Evolutionary conservation across 2,888 invertebrate species (phyloP), one percentile per base, ranked within the genome.

Genomic region (Marasmarcha lunaedactyla): DNA sequence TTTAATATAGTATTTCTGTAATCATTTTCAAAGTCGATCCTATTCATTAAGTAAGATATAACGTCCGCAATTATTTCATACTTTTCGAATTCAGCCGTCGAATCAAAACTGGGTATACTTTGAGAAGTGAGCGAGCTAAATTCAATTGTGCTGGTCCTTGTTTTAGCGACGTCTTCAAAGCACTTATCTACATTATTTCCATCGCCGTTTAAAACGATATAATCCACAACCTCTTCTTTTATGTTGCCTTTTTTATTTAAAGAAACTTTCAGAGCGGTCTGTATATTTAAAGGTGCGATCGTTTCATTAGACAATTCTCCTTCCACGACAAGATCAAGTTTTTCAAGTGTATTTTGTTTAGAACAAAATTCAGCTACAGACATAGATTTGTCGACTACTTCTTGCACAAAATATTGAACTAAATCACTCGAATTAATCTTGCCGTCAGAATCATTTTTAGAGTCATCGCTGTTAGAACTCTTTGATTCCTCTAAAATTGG

Each of bases 401-500:
- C 30, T n/a, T 9, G 9, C 2, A n/a, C n/a, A 11, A n/a, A 2
- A 30, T n/a, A 3, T 10, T n/a, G 9, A 4, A n/a, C 11, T 30
- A 30, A 30, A 30, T 30, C 34, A 12, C 34, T 34, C 7, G 9
- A 5, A 13, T 34, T 14, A 34, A 12, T 4, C 13, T 34, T 34
- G 4, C 4, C 12, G 4, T 2, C 14, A 13, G 11, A 57, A 34
- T 46, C 48, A 36, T 49, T 49, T 48, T 59, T 68, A 4, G 69
- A 65, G 42, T 76, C 71, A 39, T 76, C 73, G 5, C 64, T 63
- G 15, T 65, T 68, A 2, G 73, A 76, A 47, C 73, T 73, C 50
- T 83, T 83, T 0, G 79, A 79, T 50, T 84, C 84, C 49, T 84
- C 84, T 33, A 78, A 48, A 47, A 84, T 84, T 1, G 84, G 78